Conservation (phyloP, 2,113 vertebrate species). For the Echinops telfairi region DNA sequence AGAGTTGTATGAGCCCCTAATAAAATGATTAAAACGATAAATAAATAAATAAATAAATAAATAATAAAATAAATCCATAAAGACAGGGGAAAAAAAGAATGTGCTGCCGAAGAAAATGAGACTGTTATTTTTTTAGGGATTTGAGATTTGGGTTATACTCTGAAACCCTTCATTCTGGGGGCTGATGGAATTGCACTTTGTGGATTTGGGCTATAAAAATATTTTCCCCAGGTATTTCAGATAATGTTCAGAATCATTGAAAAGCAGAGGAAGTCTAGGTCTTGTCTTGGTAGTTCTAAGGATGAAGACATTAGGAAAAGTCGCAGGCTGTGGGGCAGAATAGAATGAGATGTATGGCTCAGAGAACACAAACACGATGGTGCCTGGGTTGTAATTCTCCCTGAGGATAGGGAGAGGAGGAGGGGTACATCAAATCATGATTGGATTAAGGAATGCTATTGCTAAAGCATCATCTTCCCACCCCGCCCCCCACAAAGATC, state of each 20-base stretch:
- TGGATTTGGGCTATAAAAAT: not conserved
- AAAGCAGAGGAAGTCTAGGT: not conserved
- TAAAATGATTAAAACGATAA: no score
- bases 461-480: not conserved
- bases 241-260: conserved; percentile 1
- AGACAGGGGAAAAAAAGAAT: no score
- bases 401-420: not conserved
- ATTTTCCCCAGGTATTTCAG: conserved; percentile 47
- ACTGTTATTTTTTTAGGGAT: not conserved
- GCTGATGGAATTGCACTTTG: not conserved
- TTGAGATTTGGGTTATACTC: not conserved
- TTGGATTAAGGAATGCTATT: not conserved
- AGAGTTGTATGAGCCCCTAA: no score
- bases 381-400: not conserved
- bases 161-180: conserved; percentile 24
- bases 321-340: conserved; percentile 6
- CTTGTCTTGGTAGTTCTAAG: conserved; percentile 20
- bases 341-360: not conserved
- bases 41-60: no score
- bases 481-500: not conserved
- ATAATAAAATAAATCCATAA: no score
- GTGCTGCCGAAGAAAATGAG: conserved; percentile 33
- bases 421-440: not conserved
- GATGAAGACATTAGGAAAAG: not conserved
- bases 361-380: not conserved